These are phyloP conservation scores for Operophtera brumata DNA, from an alignment of 2,888 invertebrate species.

Conservation along the genomic window DNA sequence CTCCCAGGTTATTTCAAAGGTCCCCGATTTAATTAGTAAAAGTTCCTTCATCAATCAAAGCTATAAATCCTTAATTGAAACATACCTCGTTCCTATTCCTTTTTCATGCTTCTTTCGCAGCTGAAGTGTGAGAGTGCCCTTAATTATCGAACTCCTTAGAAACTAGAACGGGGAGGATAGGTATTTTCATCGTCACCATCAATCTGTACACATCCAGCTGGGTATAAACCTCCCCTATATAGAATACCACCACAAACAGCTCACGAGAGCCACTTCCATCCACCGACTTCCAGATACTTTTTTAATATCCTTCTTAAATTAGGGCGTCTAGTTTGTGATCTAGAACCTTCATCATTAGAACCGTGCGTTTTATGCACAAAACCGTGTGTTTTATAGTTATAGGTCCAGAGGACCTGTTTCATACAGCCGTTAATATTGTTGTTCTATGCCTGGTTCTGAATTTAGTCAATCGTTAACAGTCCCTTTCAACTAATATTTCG, in stretches of 20 bases:
- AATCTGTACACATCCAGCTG: too few relatives aligned
- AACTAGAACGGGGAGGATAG: slow-evolving; percentile 2
- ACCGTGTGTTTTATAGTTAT: too few relatives aligned
- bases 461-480: slow-evolving; percentile 49
- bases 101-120: slow-evolving; percentile 29
- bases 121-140: slow-evolving; percentile 42
- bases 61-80: slow-evolving; percentile 38
- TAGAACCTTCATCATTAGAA: too few relatives aligned
- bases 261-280: too few relatives aligned
- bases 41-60: slow-evolving; percentile 29
- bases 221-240: too few relatives aligned
- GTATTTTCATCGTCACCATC: neutral
- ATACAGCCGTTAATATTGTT: neutral
- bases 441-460: slow-evolving; percentile 9
- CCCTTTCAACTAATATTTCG: slow-evolving; percentile 42
- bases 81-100: slow-evolving; percentile 36
- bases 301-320: too few relatives aligned
- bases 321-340: too few relatives aligned
- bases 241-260: too few relatives aligned
- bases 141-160: slow-evolving; percentile 43
- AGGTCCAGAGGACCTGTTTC: neutral
- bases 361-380: too few relatives aligned
- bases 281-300: too few relatives aligned
- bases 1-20: slow-evolving; percentile 14
- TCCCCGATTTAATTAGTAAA: slow-evolving; percentile 22